Percentiles rank a stretch among this genome's conserved stretches.
phyloP scores from a whole-genome alignment of 1,140 invertebrate species.

The Drosophila parabipectinata region DNA sequence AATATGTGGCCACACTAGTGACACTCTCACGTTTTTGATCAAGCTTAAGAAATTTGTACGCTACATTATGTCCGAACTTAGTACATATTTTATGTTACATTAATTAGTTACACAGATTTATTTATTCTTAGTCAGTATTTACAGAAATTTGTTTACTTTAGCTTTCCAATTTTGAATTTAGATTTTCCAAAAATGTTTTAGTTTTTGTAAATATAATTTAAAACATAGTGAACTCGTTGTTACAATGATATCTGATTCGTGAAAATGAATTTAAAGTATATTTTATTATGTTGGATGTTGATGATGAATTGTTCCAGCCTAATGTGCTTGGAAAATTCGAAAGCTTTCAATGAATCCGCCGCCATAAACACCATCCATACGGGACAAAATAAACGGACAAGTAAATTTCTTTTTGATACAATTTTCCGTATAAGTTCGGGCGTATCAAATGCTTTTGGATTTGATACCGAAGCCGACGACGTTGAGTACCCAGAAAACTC shows the following conservation, averaged over 20 bases:
- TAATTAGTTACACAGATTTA: constrained; percentile 61
- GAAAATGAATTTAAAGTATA: constrained; percentile 67
- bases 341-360: constrained; percentile 42
- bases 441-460: constrained; percentile 84
- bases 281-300: constrained; percentile 63
- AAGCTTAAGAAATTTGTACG: constrained; percentile 57
- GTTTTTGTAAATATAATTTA: constrained; percentile 6
- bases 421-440: constrained; percentile 85
- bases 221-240: constrained; percentile 28
- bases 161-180: constrained; percentile 17
- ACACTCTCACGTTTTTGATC: constrained; percentile 23
- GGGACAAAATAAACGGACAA: constrained; percentile 77
- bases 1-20: constrained; percentile 33
- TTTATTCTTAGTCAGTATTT: constrained; percentile 45
- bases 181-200: constrained; percentile 22
- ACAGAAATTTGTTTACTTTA: constrained; percentile 24
- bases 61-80: constrained; percentile 54
- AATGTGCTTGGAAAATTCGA: constrained; percentile 44
- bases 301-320: constrained; percentile 51
- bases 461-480: constrained; percentile 84
- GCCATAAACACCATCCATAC: constrained; percentile 33
- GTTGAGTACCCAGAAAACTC: constrained; percentile 77
- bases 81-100: constrained; percentile 56
- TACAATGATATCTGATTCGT: constrained; percentile 61
- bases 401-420: constrained; percentile 87